A percentile compares a stretch with the other conserved stretches of the same genome.
phyloP scores from a whole-genome alignment of 2,797 vertebrate genomes.

The Threskiornis aethiopicus region DNA sequence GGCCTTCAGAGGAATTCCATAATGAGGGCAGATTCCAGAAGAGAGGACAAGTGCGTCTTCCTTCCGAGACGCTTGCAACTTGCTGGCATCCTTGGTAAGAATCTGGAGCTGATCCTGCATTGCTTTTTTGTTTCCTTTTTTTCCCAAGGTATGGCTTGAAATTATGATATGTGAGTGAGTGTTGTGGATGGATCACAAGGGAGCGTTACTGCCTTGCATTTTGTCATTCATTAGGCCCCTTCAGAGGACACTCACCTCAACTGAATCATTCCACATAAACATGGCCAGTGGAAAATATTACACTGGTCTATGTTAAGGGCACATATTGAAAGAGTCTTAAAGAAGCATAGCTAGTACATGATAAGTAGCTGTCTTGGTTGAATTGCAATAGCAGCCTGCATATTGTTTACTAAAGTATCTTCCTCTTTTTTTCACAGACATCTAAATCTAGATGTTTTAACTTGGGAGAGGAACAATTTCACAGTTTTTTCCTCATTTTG shows the following conservation, averaged over 20 bases:
- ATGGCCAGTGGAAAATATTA: background rate
- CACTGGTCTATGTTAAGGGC: background rate
- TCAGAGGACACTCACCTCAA: background rate
- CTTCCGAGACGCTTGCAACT: background rate
- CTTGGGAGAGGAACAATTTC: background rate
- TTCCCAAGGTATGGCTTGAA: background rate
- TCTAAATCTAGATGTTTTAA: background rate
- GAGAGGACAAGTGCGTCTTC: background rate
- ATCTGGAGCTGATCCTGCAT: background rate
- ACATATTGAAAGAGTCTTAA: background rate
- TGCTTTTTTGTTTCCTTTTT: background rate
- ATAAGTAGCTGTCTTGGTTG: background rate
- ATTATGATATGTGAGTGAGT: background rate
- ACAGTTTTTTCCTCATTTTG: background rate
- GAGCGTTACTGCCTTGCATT: background rate
- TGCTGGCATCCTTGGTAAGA: background rate
- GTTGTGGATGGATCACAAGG: background rate
- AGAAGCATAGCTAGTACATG: background rate
- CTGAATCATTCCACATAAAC: background rate
- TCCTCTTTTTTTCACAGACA: background rate
- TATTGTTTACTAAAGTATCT: background rate
- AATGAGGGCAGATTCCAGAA: background rate
- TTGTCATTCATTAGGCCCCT: background rate
- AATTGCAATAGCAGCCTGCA: background rate
- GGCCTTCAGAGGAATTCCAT: background rate